A percentile compares a stretch with the other conserved stretches of the same genome.
Conservation (phyloP, 1,140 invertebrate genomes). For the Gonioctena quinquepunctata region DNA sequence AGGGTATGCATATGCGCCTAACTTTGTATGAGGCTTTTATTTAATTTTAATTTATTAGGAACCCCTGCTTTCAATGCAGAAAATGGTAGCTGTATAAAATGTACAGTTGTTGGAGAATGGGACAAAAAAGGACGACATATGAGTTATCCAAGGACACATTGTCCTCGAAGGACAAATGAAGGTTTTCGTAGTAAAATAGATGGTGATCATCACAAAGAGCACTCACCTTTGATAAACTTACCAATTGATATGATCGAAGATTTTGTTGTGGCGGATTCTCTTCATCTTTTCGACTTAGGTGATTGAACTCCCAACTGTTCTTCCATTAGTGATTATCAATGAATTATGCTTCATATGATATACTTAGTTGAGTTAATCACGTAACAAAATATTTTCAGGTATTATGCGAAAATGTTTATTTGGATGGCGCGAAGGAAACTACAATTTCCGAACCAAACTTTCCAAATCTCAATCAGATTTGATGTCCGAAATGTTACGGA, state of each 20-base stretch:
- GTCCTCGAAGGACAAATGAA: constrained; percentile 6
- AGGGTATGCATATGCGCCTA: background rate
- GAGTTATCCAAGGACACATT: constrained; percentile 21
- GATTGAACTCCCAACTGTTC: background rate
- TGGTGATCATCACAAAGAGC: constrained; percentile 29
- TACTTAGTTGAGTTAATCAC: background rate
- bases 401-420: constrained; percentile 1
- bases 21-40: background rate
- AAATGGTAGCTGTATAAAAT: constrained; percentile 16
- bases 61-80: constrained; percentile 10
- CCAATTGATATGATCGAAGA: constrained; percentile 36
- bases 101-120: constrained; percentile 8
- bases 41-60: constrained; percentile 5
- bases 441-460: background rate
- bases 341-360: background rate
- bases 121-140: constrained; percentile 7
- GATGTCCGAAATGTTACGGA: background rate
- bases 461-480: background rate
- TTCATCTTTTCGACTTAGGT: constrained; percentile 41
- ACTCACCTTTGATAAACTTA: constrained; percentile 25
- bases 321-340: background rate
- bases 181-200: constrained; percentile 27
- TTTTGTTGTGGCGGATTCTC: constrained; percentile 33
- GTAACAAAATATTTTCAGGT: background rate
- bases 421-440: constrained; percentile 2